Conservation (phyloP, 2,797 vertebrate species). For the Lepidocolaptes lacrymiger region DNA sequence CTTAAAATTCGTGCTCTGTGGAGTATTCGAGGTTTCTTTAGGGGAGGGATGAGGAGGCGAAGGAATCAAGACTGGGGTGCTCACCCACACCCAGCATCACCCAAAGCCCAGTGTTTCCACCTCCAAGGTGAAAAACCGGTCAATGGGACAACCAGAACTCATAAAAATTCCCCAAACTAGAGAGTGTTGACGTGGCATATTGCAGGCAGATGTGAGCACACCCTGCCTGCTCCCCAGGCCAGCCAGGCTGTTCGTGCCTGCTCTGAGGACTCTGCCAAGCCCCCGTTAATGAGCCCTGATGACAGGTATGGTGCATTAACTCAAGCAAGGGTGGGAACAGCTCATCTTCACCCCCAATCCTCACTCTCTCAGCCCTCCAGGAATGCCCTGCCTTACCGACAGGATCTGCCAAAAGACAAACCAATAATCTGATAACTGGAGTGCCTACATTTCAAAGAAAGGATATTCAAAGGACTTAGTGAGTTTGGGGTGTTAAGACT, state of each 20-base stretch:
- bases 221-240: constrained; percentile 30
- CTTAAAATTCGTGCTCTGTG: background rate
- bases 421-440: background rate
- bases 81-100: background rate
- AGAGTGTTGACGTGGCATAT: constrained; percentile 8
- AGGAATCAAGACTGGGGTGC: fast-evolving
- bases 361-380: background rate
- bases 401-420: background rate
- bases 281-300: constrained; percentile 17
- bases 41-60: background rate
- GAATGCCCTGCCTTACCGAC: background rate
- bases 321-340: background rate
- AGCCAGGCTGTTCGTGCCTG: background rate
- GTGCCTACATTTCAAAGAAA: background rate
- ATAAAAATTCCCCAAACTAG: background rate
- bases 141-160: background rate
- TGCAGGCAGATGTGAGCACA: constrained; percentile 37
- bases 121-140: background rate
- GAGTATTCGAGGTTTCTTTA: background rate
- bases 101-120: background rate
- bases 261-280: constrained; percentile 17
- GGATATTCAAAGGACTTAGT: background rate
- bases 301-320: constrained; percentile 22
- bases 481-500: background rate
- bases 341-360: background rate